Percentiles rank a stretch among this genome's conserved stretches.
Evolutionary conservation across 2,113 vertebrate species (phyloP).

Genomic region (Fulica atra): DNA sequence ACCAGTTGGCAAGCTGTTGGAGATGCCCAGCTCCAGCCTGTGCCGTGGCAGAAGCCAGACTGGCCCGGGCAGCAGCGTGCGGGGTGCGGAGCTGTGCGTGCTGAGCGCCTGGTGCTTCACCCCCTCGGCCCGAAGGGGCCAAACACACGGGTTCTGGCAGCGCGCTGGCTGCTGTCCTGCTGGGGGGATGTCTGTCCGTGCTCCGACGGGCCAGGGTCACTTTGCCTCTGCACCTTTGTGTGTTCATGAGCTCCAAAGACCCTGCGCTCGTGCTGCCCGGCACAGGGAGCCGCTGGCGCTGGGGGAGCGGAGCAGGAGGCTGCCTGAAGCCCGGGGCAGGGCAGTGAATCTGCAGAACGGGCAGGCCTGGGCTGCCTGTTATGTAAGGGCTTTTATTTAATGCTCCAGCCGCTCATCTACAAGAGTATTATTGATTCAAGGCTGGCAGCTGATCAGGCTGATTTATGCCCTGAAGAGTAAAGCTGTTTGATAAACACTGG

Average conservation of each 20-base stretch:
- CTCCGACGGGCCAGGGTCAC: background rate
- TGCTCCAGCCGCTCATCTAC: constrained; percentile 30
- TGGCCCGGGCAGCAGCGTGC: background rate
- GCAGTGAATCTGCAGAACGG: constrained; percentile 33
- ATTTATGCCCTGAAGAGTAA: background rate
- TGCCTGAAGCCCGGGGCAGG: background rate
- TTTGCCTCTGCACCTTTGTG: background rate
- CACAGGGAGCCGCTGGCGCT: background rate
- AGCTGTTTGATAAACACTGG: background rate
- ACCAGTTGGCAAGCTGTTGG: background rate
- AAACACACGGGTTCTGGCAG: background rate
- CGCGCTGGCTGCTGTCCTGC: background rate
- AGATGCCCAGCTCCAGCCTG: background rate
- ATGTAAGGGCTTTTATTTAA: constrained; percentile 57
- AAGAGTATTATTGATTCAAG: constrained; percentile 52
- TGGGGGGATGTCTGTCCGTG: background rate
- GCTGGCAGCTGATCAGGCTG: constrained; percentile 30
- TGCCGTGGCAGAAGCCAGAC: background rate
- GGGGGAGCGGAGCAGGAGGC: background rate
- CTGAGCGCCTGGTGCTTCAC: background rate
- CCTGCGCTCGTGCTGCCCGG: fast-evolving
- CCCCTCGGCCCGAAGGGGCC: background rate
- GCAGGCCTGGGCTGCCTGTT: constrained; percentile 25
- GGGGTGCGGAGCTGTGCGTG: background rate
- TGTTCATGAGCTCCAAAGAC: background rate